Base-by-base conservation (phyloP, 2,113 vertebrate species). In the Corvus moneduloides region DNA sequence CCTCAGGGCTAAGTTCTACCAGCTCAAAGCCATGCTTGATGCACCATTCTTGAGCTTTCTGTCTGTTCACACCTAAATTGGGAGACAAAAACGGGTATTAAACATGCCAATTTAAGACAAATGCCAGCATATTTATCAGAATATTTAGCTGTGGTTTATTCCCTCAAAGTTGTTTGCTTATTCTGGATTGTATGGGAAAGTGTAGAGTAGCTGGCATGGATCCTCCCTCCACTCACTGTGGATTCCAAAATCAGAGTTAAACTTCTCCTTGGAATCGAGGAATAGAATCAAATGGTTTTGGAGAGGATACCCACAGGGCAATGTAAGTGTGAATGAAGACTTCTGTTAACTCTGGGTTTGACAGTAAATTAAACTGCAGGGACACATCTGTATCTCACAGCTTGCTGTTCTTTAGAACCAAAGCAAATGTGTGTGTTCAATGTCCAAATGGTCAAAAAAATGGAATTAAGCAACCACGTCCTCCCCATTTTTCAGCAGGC, bases 41-140 rank as follows among this genome's bases (percentile, higher is more conserved):
- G 96, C 99, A 99, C 99, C 99, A 99, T 80, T 99, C 99, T 83
- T 99, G 99, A 55, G 99, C 99, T 71, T 98, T 98, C 68, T 99
- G 99, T 68, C 99, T 98, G 92, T 62, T 98, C 51, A 99, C 95
- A 48, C 99, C 99, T 99, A 51, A 67, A 95, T 24, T 32, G 81
- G 59, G 23, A 93, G 85, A 82, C 8, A 91, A 79, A 96, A 88
- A 20, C 8, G 7, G 2, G 1, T 27, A 18, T 46, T 58, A 27
- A 83, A 82, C 4, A 22, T 9, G 62, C n/a, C 61, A 5, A 4
- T 37, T 35, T 62, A 39, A 87, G 67, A 74, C 10, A 9, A 41
- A 2, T 5, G 37, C 2, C 67, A 71, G 75, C 5, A 51, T 8
- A 1, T 62, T 28, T 28, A 28, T 15, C 43, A 56, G 61, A 81